Percentiles rank a stretch among this genome's conserved stretches.
Conservation (phyloP, 2,113 vertebrate species). For the Acanthochromis polyacanthus region DNA sequence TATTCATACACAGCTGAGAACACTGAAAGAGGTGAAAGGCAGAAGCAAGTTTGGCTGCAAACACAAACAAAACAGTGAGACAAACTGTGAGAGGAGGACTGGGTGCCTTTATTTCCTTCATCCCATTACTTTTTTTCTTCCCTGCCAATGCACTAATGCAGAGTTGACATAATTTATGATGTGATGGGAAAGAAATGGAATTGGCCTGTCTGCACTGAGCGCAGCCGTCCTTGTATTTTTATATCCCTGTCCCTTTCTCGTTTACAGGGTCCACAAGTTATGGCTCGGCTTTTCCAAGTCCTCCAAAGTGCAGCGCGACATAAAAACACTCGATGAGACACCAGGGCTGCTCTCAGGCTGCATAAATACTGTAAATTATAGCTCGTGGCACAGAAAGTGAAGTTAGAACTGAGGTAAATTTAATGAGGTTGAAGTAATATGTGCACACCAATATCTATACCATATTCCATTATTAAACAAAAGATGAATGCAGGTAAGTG, state of each 20-base stretch:
- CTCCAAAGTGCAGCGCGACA: neutral
- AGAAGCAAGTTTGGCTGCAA: neutral
- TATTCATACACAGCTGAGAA: too few relatives aligned
- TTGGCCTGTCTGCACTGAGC: constrained; percentile 50
- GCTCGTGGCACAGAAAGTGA: neutral
- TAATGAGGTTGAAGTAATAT: constrained; percentile 17
- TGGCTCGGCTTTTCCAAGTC: constrained; percentile 41
- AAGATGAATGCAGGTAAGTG: neutral
- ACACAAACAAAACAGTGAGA: neutral
- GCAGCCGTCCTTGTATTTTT: constrained; percentile 52
- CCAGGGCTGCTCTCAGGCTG: constrained; percentile 1
- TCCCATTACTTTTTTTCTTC: neutral
- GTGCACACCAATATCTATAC: neutral
- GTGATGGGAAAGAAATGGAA: constrained; percentile 44
- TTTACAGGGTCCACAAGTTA: constrained; percentile 69
- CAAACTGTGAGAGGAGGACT: neutral
- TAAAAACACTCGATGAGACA: constrained; percentile 25
- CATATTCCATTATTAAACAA: neutral
- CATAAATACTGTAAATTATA: constrained; percentile 31
- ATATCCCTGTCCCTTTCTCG: constrained; percentile 45
- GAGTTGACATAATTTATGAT: constrained; percentile 68
- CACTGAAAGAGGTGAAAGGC: neutral
- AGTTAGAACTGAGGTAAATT: neutral
- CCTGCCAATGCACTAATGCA: constrained; percentile 22
- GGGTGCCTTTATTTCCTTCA: constrained; percentile 18